Evolutionary conservation across 2,888 invertebrate genomes (phyloP), one percentile per base, ranked within the genome.

Genomic region (Hetaerina titia): DNA sequence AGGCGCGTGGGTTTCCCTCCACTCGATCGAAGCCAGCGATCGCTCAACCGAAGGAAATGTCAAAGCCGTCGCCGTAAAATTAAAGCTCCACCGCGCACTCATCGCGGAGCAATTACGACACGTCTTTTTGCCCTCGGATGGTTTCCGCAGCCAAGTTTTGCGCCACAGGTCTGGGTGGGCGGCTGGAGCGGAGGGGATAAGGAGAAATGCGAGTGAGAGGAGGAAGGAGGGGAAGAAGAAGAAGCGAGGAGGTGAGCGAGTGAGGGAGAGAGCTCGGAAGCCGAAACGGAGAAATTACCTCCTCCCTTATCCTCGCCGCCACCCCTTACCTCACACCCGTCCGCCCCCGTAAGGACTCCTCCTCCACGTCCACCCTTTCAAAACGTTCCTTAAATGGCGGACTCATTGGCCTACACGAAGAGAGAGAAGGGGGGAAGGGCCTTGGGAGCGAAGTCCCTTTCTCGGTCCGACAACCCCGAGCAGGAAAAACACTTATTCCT

Each of bases 21-120:
- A n/a, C 22, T n/a, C n/a, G 69, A 69, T 69, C 81, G 81, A 81
- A 81, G 81, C 31, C 13, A 31, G 81, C 31, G 81, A 81, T 81
- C 81, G 13, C 81, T 31, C 81, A n/a, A 31, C 25, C 81, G 81
- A 9, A n/a, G 69, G 81, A 31, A 81, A 81, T 81, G 81, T 81
- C 81, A 31, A 81, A 81, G 31, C 81, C 81, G 81, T 81, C 31
- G 81, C 11, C 11, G 81, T 81, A 31, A 81, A 81, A 31, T 81
- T 81, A 81, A 81, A 81, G 81, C 31, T 81, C 81, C 11, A n/a
- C 81, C 25, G 81, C 25, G 15, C 31, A 81, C 81, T 31, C 81
- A 81, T 81, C 81, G 15, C 25, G 25, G 81, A 81, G 81, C 81
- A 81, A 81, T 81, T 81, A 81, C 81, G 81, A 81, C 81, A 81